Evolutionary conservation across 2,888 invertebrate species (phyloP), one percentile per base, ranked within the genome.

Genomic region (Seira ritae): DNA sequence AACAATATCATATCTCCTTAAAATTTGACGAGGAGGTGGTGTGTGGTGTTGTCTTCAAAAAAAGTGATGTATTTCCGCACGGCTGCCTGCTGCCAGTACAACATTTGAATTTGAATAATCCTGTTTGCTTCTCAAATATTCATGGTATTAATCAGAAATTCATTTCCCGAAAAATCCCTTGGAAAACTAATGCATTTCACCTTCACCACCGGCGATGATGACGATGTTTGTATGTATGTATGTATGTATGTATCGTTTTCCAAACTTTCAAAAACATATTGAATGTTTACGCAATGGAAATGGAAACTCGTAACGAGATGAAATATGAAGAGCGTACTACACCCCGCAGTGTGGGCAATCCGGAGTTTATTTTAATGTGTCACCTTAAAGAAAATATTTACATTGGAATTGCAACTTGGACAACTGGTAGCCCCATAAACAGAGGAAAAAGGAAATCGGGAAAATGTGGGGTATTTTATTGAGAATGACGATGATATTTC

Each of bases 381-480:
- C 74, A 73, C 73, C 55, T 74, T 66, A 67, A 74, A 65, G 62
- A 74, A 62, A 80, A 62, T 73, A 80, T 74, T 80, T 74, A 70
- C 65, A 19, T 62, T 69, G 74, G 62, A 12, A 42, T 12, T 8
- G 37, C 20, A n/a, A 65, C 70, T 17, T 17, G 79, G 46, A 22
- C 12, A 42, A 71, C 50, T 50, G 50, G 72, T 66, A 24, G 42
- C 67, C 67, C 67, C 24, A 60, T 70, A 74, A 70, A 42, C 17
- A 31, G 15, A 50, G 50, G 17, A 50, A 50, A 50, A 8, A 15
- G 15, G 72, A 79, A 79, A 80, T 73, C 74, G 74, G 70, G 80
- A 80, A 80, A 70, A 42, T 80, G 74, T 70, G 69, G 74, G 74
- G 74, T 81, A 81, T 69, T 66, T 74, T 62, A 50, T 62, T 62